Evolutionary conservation across 1,140 invertebrate genomes (phyloP), one percentile per base, ranked within the genome.

Genomic region (Ceratina calcarata): DNA sequence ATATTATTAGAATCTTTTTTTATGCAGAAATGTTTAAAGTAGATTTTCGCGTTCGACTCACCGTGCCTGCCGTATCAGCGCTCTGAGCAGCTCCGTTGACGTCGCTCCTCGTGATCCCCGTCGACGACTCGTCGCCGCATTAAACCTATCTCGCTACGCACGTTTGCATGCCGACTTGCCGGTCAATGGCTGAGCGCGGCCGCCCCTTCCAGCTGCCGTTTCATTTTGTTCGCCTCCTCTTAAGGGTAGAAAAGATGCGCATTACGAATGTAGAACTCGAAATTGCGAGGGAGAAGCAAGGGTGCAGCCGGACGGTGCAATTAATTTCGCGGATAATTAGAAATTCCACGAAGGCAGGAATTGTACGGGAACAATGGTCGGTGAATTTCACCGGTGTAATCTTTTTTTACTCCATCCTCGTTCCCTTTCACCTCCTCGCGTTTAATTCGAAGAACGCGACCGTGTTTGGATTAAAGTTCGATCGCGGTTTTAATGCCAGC

Each of bases 211-310:
- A 12, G 4, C 58, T 6, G 27, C 16, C 58, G 12, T 72, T 72
- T 64, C 61, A 51, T 72, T 78, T 53, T 15, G 53, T 71, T 61
- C 57, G 2, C 37, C 67, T n/a, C 18, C 70, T 66, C 15, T n/a
- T 67, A 18, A 18, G 58, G 57, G 45, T 8, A 78, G 62, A 60
- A 71, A 78, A 76, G 74, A 76, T 22, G 37, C 74, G 55, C 67
- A 62, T 70, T 78, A 70, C 58, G 57, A 78, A 61, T 78, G 55
- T 51, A 69, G 65, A 60, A 60, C 65, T 76, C 18, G 65, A 76
- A 66, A 75, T 75, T 66, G 70, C 58, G 32, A 60, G 18, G 37
- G 22, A n/a, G 20, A 22, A 1, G 49, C 20, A 45, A 58, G 15
- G 51, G 27, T 10, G 62, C 15, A 0, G 45, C 49, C 1, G 32